Conservation (phyloP, 2,888 invertebrate genomes). For the Lutraria lutraria region DNA sequence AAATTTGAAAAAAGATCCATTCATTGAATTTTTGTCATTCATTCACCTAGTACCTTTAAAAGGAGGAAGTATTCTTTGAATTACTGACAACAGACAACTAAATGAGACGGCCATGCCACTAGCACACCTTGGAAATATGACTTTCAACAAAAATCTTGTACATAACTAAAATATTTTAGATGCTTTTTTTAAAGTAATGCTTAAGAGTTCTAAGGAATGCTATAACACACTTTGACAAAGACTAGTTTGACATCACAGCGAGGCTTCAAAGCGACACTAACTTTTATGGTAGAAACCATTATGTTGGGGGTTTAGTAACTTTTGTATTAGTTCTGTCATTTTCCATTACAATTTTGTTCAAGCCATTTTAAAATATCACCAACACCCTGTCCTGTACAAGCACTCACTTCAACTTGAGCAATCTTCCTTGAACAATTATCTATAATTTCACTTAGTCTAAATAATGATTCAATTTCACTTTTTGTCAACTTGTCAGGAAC, state of each 20-base stretch:
- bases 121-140: too few species aligned
- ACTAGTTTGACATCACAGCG: background rate
- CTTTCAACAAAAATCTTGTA: too few species aligned
- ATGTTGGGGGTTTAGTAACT: background rate
- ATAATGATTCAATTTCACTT: constrained; percentile 79
- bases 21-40: too few species aligned
- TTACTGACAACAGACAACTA: too few species aligned
- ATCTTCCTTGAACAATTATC: constrained; percentile 74
- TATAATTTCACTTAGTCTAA: constrained; percentile 78
- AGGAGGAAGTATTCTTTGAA: too few species aligned
- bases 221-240: background rate
- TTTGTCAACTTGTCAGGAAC: constrained; percentile 76
- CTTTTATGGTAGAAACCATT: constrained; percentile 1
- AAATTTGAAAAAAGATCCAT: too few species aligned
- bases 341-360: constrained; percentile 71
- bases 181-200: too few species aligned
- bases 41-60: too few species aligned
- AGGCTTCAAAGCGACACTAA: background rate
- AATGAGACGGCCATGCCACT: too few species aligned
- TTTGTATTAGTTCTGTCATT: constrained; percentile 39
- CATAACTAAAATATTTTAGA: too few species aligned
- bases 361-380: constrained; percentile 81
- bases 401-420: constrained; percentile 79
- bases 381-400: constrained; percentile 80
- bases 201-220: background rate